These are phyloP conservation scores for Cheumatopsyche charites DNA, from an alignment of 1,140 invertebrate species.

Conservation along the genomic window DNA sequence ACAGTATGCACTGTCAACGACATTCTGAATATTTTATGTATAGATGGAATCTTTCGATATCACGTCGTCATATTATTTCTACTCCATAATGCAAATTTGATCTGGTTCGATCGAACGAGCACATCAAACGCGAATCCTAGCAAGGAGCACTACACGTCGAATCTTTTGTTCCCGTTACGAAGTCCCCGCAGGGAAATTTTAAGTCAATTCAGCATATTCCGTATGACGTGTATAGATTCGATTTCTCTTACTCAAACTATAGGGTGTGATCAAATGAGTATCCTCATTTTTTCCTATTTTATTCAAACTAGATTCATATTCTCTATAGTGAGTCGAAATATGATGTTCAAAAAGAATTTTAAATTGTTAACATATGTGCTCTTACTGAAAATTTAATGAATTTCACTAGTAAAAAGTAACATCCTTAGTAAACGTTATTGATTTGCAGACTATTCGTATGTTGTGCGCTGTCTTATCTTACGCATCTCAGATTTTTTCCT, in stretches of 20 bases:
- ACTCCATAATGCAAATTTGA: slow-evolving; percentile 45
- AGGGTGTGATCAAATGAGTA: too few relatives aligned
- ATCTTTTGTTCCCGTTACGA: slow-evolving; percentile 18
- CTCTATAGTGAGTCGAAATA: too few relatives aligned
- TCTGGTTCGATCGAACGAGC: slow-evolving; percentile 36
- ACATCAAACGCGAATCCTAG: slow-evolving; percentile 20
- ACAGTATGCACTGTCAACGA: too few relatives aligned
- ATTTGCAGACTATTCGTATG: too few relatives aligned
- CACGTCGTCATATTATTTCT: slow-evolving; percentile 37
- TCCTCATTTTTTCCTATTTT: not conserved
- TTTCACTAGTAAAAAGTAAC: too few relatives aligned
- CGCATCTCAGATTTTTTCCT: too few relatives aligned
- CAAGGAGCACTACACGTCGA: not conserved
- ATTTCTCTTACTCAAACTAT: slow-evolving; percentile 28
- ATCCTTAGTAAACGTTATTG: too few relatives aligned
- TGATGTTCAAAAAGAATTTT: too few relatives aligned
- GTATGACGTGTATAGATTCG: slow-evolving; percentile 37
- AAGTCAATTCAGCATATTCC: slow-evolving; percentile 42
- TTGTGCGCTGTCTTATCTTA: too few relatives aligned
- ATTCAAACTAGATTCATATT: not conserved
- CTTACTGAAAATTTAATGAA: too few relatives aligned
- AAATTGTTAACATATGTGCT: too few relatives aligned
- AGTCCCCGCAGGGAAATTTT: slow-evolving; percentile 20
- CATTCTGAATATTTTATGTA: too few relatives aligned
- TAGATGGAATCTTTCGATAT: not conserved